Conservation (phyloP, 2,888 invertebrate species). For the Thysanoteuthis rhombus region DNA sequence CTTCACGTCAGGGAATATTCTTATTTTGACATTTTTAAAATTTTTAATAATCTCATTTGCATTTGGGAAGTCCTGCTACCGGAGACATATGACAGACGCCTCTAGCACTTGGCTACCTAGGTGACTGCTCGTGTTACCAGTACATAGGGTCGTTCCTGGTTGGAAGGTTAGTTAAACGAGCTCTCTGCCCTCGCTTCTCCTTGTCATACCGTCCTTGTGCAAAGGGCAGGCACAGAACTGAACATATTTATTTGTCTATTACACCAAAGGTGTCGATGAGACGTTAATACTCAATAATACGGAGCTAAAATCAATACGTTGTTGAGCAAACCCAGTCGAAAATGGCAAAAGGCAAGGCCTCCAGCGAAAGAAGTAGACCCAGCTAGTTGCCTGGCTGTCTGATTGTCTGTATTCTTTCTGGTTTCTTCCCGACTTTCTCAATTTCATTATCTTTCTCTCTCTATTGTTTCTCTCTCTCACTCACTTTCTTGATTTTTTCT, state of each 20-base stretch:
- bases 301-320: not conserved
- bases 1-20: no score
- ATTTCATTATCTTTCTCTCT: no score
- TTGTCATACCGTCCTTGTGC: not conserved
- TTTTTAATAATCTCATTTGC: no score
- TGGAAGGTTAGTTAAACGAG: no score
- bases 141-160: no score
- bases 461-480: no score
- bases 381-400: not conserved
- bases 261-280: not conserved
- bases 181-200: not conserved
- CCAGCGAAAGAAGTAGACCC: not conserved
- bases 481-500: not conserved
- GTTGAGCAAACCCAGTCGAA: not conserved
- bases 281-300: not conserved
- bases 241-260: not conserved
- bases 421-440: not conserved
- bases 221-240: no score
- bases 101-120: no score
- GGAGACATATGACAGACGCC: no score
- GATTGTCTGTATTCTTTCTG: not conserved
- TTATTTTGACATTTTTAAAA: no score
- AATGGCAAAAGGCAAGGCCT: not conserved
- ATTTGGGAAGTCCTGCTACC: no score
- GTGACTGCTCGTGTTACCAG: no score